Conservation (phyloP, 1,140 invertebrate species). For the Nebria ingens region DNA sequence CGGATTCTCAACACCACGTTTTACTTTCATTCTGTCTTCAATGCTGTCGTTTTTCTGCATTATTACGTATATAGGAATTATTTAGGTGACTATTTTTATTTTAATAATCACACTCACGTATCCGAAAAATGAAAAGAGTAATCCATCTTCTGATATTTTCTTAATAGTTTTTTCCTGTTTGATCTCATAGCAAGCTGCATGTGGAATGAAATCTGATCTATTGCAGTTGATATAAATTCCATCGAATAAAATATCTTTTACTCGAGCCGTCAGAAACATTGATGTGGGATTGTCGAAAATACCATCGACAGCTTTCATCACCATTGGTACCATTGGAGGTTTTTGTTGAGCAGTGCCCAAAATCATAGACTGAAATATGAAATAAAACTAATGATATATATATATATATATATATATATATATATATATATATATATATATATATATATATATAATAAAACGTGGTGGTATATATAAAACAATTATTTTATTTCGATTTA, state of each 20-base stretch:
- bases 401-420: too few species aligned
- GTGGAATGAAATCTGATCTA: conserved; percentile 56
- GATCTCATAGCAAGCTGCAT: conserved; percentile 53
- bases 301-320: conserved; percentile 42
- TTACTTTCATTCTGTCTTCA: conserved; percentile 50
- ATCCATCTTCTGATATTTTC: background rate
- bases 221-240: conserved; percentile 59
- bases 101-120: background rate
- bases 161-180: conserved; percentile 38
- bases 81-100: background rate
- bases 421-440: too few species aligned
- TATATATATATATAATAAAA: too few species aligned
- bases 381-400: conserved; percentile 3
- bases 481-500: too few species aligned
- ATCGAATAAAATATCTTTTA: conserved; percentile 56
- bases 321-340: conserved; percentile 48
- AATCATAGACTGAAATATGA: conserved; percentile 33
- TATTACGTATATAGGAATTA: background rate
- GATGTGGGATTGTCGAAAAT: conserved; percentile 53
- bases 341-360: conserved; percentile 39
- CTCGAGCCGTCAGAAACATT: conserved; percentile 49
- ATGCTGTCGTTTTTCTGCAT: conserved; percentile 48
- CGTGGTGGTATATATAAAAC: too few species aligned
- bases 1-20: conserved; percentile 55
- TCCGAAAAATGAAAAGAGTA: background rate